Base-by-base conservation (phyloP, 2,797 vertebrate species). In the Microcaecilia unicolor region DNA sequence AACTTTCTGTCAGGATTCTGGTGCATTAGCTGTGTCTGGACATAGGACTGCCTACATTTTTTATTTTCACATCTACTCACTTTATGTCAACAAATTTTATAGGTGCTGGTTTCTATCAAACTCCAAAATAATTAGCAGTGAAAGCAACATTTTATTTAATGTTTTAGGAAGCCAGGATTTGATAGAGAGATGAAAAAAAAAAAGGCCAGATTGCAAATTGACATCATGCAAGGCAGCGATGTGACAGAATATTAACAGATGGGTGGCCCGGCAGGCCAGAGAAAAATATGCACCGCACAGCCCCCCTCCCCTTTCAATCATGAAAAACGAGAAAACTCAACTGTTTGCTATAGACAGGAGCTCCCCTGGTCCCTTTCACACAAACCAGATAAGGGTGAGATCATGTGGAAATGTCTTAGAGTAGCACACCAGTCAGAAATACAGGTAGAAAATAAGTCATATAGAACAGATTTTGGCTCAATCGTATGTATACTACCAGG, bases 81-180 rank as follows among this genome's bases (percentile, higher is more conserved):
- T 70, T 60, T 51, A 59, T 73, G 76, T 72, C 66, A 79, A 61
- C 62, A 68, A 51, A 61, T 64, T 71, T 61, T 59, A 48, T 54
- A 50, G 56, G 42, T 37, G 46, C 61, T 78, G 70, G 51, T 68
- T 81, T 81, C 60, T 66, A 32, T 72, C 74, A 62, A 51, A 41
- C 58, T 48, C 49, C 62, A 76, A 82, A 83, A 69, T 74, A 73
- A 70, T 67, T 68, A 75, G 64, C 76, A 66, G 65, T 74, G 77
- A 76, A 70, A 83, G 78, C 71, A 68, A 68, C 57, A 63, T 83
- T 86, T 84, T 79, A 61, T 63, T 61, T 47, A 69, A 70, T 41
- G 40, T 61, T 62, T 63, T 64, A 63, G 72, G 56, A 67, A 65
- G 56, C 47, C 44, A 33, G 51, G 47, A 66, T 65, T 69, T 85